Evolutionary conservation across 2,797 vertebrate species (phyloP).

Genomic region (Pipistrellus pipistrellus): DNA sequence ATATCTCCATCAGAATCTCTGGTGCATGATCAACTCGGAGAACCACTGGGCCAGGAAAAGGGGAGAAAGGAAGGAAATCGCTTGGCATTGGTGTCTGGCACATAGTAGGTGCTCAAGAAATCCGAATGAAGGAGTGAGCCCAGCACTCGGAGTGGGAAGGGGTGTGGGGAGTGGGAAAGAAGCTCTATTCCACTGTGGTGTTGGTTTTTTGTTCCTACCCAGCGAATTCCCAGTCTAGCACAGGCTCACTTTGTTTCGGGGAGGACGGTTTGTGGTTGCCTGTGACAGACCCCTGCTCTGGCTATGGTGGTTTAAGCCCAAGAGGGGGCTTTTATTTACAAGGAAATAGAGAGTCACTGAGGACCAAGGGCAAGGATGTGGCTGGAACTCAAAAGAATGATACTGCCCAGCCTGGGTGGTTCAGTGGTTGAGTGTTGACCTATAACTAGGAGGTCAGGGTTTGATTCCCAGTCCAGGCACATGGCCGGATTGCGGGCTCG

Average conservation of each 20-base stretch:
- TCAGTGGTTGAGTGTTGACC: no score
- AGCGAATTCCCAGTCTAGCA: not conserved
- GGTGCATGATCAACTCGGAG: not conserved
- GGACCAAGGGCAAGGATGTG: not conserved
- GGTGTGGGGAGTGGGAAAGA: not conserved
- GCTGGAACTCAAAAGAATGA: not conserved
- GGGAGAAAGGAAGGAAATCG: not conserved
- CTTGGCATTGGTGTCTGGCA: fast-evolving
- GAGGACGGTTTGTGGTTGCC: not conserved
- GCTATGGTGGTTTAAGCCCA: not conserved
- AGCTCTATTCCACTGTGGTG: not conserved
- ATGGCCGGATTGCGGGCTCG: no score
- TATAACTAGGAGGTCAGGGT: no score
- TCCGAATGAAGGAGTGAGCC: not conserved
- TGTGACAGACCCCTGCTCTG: not conserved
- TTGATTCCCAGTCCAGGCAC: no score
- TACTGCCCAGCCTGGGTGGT: no score
- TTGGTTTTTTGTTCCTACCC: not conserved
- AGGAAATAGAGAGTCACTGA: not conserved
- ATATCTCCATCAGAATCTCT: not conserved
- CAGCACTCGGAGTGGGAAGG: not conserved
- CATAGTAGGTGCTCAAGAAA: not conserved
- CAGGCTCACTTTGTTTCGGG: not conserved
- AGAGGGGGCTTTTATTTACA: not conserved
- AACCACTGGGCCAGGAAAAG: not conserved